Percentiles rank a stretch among this genome's conserved stretches.
Evolutionary conservation across 2,888 invertebrate species (phyloP).

Genomic region (Eupelmus urozonus): DNA sequence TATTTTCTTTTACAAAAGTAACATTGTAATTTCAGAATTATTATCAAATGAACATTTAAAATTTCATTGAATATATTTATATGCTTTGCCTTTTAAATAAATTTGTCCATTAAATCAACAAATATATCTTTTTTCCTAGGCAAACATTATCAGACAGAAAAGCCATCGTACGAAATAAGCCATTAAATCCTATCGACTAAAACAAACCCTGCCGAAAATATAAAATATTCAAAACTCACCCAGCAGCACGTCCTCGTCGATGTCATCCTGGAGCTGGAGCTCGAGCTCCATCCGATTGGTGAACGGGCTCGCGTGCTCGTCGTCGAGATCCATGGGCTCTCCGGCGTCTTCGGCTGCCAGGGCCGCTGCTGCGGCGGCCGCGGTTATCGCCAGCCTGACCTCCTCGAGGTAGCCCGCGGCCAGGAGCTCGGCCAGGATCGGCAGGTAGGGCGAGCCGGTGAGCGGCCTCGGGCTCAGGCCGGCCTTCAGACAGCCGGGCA

Average conservation of each 20-base stretch:
- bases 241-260: constrained; percentile 74
- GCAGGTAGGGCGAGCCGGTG: constrained; percentile 68
- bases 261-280: constrained; percentile 69
- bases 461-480: constrained; percentile 62
- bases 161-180: too few species aligned
- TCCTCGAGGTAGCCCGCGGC: constrained; percentile 69
- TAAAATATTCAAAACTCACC: constrained; percentile 71
- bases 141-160: too few species aligned
- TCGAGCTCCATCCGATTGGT: constrained; percentile 68
- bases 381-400: constrained; percentile 39
- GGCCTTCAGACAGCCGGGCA: constrained; percentile 75
- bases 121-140: too few species aligned
- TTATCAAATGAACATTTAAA: too few species aligned
- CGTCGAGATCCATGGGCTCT: constrained; percentile 47
- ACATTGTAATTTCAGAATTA: too few species aligned
- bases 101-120: too few species aligned
- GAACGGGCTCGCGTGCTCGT: constrained; percentile 14
- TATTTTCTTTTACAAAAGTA: too few species aligned
- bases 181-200: too few species aligned
- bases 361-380: constrained; percentile 44
- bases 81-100: too few species aligned
- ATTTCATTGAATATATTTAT: too few species aligned
- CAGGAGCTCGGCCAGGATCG: constrained; percentile 73
- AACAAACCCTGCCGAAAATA: too few species aligned
- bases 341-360: constrained; percentile 57